A percentile compares a stretch with the other conserved stretches of the same genome.
These are phyloP conservation scores for Prinia subflava DNA, from an alignment of 2,113 vertebrate genomes.

Conservation along the genomic window DNA sequence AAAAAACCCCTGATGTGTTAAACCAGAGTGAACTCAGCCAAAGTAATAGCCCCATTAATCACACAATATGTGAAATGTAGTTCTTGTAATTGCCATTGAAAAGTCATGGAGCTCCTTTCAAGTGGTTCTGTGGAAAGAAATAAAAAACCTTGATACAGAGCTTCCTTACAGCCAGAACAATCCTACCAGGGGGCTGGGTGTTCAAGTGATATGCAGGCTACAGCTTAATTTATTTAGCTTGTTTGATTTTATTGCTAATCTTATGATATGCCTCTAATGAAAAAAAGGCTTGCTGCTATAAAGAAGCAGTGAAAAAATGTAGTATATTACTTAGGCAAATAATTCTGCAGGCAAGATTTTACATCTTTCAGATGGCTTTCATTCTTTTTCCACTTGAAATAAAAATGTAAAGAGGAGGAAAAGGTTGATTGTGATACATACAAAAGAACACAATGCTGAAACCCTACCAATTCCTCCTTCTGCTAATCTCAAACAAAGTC, in stretches of 20 bases:
- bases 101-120: conserved; percentile 25
- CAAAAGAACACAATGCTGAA: conserved; percentile 2
- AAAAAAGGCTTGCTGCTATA: background rate
- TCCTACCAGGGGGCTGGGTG: background rate
- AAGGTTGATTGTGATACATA: background rate
- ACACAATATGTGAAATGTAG: conserved; percentile 44
- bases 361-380: background rate
- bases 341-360: conserved; percentile 10
- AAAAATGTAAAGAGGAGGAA: background rate
- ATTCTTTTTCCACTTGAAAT: background rate
- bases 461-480: background rate
- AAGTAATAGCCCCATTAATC: conserved; percentile 53
- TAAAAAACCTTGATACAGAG: background rate
- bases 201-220: background rate
- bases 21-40: conserved; percentile 33
- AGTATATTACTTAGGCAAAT: background rate
- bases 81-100: conserved; percentile 34
- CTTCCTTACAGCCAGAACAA: background rate
- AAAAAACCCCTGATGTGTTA: background rate
- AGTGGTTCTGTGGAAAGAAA: conserved; percentile 22
- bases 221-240: conserved; percentile 31
- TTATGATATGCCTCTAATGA: background rate
- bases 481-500: background rate
- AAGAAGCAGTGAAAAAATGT: background rate
- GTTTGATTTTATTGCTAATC: conserved; percentile 35